Evolutionary conservation across 1,140 invertebrate species (phyloP), one percentile per base, ranked within the genome.

Genomic region (Platorchestia sp.): DNA sequence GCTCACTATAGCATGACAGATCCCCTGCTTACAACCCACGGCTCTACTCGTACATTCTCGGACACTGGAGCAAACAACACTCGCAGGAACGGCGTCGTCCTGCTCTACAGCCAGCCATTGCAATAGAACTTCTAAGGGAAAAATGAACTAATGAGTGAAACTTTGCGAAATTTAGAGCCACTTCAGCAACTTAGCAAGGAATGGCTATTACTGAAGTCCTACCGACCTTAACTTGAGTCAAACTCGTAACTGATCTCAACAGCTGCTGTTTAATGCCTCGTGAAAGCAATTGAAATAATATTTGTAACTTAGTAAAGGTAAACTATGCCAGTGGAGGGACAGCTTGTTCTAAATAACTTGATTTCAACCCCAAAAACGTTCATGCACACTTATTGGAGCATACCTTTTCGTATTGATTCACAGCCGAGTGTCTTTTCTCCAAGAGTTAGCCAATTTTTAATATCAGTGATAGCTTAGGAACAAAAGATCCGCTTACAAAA

Each of bases 71-170:
- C 59, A 75, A 75, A 75, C 59, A 75, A 75, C 7, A 36, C 14
- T 75, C 27, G 59, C 59, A 22, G 27, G 59, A 75, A 36, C 59
- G 59, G 59, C 59, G 59, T 75, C 59, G 59, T 75, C 59, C 59
- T 75, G 59, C 59, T 75, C 59, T 19, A 27, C 14, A 75, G 59
- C 59, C 59, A 75, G 59, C 59, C 59, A 75, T 75, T 75, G 36
- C 59, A 75, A 75, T 75, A 75, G 59, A 75, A 75, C 59, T 75
- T 75, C 59, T 3, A 36, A 10, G 36, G 27, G 59, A 75, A 75
- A 75, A 75, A 36, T 75, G 59, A 75, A 75, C 59, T 75, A 75
- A 75, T 75, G 59, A 75, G 59, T 75, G 59, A 75, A 75, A 75
- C 59, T 75, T 27, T 27, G 59, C 36, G 7, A 75, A 75, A 75